Evolutionary conservation across 2,113 vertebrate species (phyloP), one percentile per base, ranked within the genome.

Genomic region (Onychorhynchus coronatus): DNA sequence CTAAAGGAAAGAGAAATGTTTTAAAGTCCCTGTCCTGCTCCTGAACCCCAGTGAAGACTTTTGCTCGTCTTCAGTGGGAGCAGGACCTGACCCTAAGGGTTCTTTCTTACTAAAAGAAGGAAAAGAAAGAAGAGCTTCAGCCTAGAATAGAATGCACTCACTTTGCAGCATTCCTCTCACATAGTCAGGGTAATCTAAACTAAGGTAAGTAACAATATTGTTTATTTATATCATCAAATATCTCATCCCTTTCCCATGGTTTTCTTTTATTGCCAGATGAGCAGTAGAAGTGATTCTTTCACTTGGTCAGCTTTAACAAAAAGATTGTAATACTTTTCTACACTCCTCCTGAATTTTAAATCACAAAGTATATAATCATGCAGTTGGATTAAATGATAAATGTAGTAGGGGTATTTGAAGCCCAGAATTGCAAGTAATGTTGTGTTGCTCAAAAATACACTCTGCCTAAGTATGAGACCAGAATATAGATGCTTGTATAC

Each of bases 121-220:
- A 56, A 55, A 81, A 55, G 42, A 80, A 90, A 95, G 55, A 68
- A 76, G 76, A 95, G 28, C 49, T 71, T 94, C 85, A 88, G 67
- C 74, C 50, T 96, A 87, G 85, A 30, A 35, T 81, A 89, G 74
- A 78, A 52, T 30, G 49, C 44, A 66, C 3, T 10, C 33, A 13
- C 73, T 75, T 72, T 91, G 75, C 37, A 78, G 53, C 66, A 80
- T 61, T 83, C 58, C 50, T 81, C 49, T 84, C 28, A 44, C 49
- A 28, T 58, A 82, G 25, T 78, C 59, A 96, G 55, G 74, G 75
- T 82, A 67, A 35, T 80, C 67, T 73, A 94, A 85, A 84, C 9
- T 58, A 66, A 94, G 96, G 97, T 97, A 97, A 98, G 97, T 95
- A 67, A 85, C 56, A 73, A 27, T 41, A 46, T 23, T 89, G 63